phyloP scores from a whole-genome alignment of 2,888 invertebrate species.

The Deilephila porcellus region DNA sequence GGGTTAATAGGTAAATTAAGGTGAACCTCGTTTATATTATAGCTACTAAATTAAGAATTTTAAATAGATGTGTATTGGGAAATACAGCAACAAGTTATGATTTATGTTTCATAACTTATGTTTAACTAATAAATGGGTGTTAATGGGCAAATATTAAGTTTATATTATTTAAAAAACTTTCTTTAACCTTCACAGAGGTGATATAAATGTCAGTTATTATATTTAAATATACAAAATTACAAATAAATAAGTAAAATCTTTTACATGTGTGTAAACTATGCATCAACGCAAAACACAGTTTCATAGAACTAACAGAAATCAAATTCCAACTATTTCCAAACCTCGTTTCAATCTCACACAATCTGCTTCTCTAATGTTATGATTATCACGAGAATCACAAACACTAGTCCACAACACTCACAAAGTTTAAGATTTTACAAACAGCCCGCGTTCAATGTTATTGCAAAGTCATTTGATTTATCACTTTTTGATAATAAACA shows the following conservation, averaged over 20 bases:
- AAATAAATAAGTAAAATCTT: background rate
- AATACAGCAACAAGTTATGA: too few species aligned
- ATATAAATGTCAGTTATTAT: too few species aligned
- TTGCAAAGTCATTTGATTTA: constrained; percentile 82
- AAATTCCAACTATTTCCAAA: background rate
- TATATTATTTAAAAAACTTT: too few species aligned
- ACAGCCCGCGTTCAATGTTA: constrained; percentile 54
- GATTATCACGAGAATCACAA: constrained; percentile 44
- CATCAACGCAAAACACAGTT: background rate
- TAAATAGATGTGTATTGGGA: too few species aligned
- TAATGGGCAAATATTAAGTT: too few species aligned
- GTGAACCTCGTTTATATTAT: too few species aligned
- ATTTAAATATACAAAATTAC: too few species aligned
- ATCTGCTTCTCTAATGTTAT: constrained; percentile 36
- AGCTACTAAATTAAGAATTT: too few species aligned
- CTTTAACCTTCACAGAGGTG: too few species aligned
- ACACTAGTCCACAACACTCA: constrained; percentile 39
- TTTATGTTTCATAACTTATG: too few species aligned
- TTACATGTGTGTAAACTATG: background rate
- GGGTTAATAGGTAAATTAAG: too few species aligned
- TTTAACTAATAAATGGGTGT: too few species aligned
- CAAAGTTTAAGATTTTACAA: constrained; percentile 47
- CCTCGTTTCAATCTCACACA: constrained; percentile 26
- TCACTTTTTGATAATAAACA: constrained; percentile 84
- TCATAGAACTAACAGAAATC: background rate